Evolutionary conservation across 2,888 invertebrate genomes (phyloP).

Genomic region (Leucophora obtusa): DNA sequence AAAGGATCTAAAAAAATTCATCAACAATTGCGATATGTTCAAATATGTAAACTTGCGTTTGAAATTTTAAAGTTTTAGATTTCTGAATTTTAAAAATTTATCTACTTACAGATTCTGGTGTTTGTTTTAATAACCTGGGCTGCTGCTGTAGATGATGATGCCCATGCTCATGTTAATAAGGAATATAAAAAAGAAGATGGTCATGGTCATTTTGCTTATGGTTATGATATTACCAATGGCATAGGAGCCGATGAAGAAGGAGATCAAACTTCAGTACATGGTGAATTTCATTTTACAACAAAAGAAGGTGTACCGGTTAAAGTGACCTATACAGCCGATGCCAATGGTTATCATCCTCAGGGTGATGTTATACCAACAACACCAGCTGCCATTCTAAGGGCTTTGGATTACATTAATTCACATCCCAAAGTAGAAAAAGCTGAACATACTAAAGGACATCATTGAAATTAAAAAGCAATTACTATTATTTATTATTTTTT

Average conservation of each 20-base stretch:
- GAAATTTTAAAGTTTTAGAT: too few relatives aligned
- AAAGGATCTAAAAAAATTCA: background rate
- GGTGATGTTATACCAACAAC: slow-evolving; percentile 72
- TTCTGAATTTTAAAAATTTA: too few relatives aligned
- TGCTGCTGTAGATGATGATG: slow-evolving; percentile 69
- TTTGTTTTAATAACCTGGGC: slow-evolving; percentile 3
- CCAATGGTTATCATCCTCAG: too few relatives aligned
- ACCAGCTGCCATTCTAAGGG: slow-evolving; percentile 70
- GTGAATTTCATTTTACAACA: slow-evolving; percentile 68
- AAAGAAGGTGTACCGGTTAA: slow-evolving; percentile 72
- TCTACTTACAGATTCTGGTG: too few relatives aligned
- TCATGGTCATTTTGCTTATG: too few relatives aligned
- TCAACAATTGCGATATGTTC: slow-evolving; percentile 65
- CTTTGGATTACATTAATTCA: slow-evolving; percentile 71
- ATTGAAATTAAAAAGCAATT: background rate
- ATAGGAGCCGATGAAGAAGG: slow-evolving; percentile 71
- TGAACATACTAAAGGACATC: slow-evolving; percentile 8
- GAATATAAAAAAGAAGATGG: too few relatives aligned
- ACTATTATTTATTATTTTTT: background rate
- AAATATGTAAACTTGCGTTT: slow-evolving; percentile 67
- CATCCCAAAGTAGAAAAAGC: slow-evolving; percentile 66
- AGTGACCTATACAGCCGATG: too few relatives aligned
- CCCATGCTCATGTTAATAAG: slow-evolving; percentile 72
- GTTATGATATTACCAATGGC: slow-evolving; percentile 71
- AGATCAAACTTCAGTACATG: slow-evolving; percentile 70